Conservation (phyloP, 2,888 invertebrate species). For the Platycheirus albimanus region DNA sequence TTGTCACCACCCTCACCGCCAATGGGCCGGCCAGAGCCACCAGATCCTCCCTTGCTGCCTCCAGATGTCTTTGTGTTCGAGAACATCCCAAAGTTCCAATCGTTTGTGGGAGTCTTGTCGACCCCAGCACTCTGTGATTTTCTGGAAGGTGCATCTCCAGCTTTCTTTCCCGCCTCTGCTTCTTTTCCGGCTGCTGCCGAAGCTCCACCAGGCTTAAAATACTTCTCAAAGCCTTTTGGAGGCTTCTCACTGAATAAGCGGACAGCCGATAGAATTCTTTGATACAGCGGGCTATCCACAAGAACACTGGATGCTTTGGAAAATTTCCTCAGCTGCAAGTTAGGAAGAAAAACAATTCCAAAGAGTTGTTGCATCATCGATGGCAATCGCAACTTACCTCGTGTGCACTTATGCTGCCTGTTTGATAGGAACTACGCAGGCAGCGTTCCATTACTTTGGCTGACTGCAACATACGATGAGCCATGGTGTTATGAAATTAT, state of each 20-base stretch:
- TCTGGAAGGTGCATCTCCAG: conserved; percentile 80
- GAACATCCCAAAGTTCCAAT: conserved; percentile 87
- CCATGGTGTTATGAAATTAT: conserved; percentile 83
- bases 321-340: conserved; percentile 48
- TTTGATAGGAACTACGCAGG: conserved; percentile 80
- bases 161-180: conserved; percentile 77
- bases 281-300: conserved; percentile 77
- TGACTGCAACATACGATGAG: conserved; percentile 85
- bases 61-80: conserved; percentile 80
- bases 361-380: conserved; percentile 73
- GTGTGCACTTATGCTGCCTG: conserved; percentile 81
- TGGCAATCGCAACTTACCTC: conserved; percentile 78
- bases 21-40: conserved; percentile 85
- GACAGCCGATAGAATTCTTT: conserved; percentile 78
- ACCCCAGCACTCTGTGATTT: conserved; percentile 80
- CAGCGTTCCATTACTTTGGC: conserved; percentile 85
- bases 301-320: conserved; percentile 54
- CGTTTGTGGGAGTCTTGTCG: conserved; percentile 79
- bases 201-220: conserved; percentile 87
- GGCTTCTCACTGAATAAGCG: conserved; percentile 88
- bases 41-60: conserved; percentile 81
- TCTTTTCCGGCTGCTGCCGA: conserved; percentile 80
- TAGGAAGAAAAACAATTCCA: background rate
- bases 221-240: conserved; percentile 97
- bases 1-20: conserved; percentile 87